phyloP scores from a whole-genome alignment of 53 echinoderm and acorn worm species.

The Crossaster papposus region DNA sequence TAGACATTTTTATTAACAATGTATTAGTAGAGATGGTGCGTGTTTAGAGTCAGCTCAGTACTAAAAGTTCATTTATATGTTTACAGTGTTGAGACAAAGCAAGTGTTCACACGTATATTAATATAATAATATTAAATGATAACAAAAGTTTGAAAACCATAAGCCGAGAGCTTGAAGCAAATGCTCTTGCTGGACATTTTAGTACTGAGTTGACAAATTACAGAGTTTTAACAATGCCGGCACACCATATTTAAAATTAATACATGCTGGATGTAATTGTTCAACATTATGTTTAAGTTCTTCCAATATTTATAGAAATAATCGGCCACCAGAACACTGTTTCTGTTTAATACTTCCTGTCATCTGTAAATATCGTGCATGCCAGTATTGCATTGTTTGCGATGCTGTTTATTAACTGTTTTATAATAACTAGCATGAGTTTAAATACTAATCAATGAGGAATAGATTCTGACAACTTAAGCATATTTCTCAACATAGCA shows the following conservation, averaged over 20 bases:
- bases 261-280: background rate
- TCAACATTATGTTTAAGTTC: background rate
- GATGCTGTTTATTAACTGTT: background rate
- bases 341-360: background rate
- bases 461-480: constrained; percentile 2
- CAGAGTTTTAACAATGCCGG: background rate
- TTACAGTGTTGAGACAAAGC: background rate
- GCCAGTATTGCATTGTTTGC: background rate
- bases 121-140: background rate
- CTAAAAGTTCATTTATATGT: background rate
- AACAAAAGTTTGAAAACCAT: background rate
- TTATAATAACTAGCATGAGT: constrained; percentile 34
- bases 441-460: constrained; percentile 24
- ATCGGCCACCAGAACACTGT: background rate
- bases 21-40: background rate
- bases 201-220: no score
- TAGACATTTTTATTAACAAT: background rate
- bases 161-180: background rate
- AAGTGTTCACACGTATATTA: background rate
- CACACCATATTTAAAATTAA: background rate
- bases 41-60: background rate
- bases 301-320: constrained; percentile 24
- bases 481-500: background rate
- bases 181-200: background rate
- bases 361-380: constrained; percentile 51